Conservation (phyloP, 1,140 invertebrate species). For the Musca domestica region DNA sequence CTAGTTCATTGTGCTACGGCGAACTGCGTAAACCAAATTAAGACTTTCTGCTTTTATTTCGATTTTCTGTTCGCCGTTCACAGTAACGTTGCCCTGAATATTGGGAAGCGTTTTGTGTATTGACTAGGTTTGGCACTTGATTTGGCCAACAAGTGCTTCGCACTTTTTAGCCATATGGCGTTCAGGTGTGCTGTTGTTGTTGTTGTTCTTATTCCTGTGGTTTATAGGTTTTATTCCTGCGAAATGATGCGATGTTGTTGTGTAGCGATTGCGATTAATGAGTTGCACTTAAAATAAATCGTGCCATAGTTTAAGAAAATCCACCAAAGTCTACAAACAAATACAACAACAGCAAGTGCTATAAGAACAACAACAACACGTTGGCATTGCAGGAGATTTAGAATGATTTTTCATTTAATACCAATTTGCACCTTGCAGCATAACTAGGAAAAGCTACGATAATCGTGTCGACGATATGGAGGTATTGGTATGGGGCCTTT, state of each 20-base stretch:
- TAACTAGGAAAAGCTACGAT: background rate
- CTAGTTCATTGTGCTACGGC: slow-evolving; percentile 8
- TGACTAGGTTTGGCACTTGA: background rate
- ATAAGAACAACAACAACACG: background rate
- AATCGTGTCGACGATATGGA: background rate
- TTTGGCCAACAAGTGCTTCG: slow-evolving; percentile 3
- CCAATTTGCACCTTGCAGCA: slow-evolving; percentile 18
- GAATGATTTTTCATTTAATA: slow-evolving; percentile 15
- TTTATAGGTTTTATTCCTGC: background rate
- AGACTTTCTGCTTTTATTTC: slow-evolving; percentile 10
- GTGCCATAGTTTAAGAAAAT: slow-evolving; percentile 16
- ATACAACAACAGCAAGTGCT: too few species aligned
- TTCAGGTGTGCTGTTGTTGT: background rate
- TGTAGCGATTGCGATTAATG: slow-evolving; percentile 30
- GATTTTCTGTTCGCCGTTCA: background rate
- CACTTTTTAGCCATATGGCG: background rate
- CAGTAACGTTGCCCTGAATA: background rate
- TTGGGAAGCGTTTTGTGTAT: background rate
- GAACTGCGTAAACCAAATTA: slow-evolving; percentile 20
- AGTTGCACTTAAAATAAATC: slow-evolving; percentile 29
- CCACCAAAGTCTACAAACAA: background rate
- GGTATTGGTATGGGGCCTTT: background rate
- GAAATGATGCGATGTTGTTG: background rate
- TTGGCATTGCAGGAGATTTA: background rate
- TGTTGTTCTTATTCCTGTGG: too few species aligned